Evolutionary conservation across 2,888 invertebrate genomes (phyloP).

Genomic region (Epistrophella euchroma): DNA sequence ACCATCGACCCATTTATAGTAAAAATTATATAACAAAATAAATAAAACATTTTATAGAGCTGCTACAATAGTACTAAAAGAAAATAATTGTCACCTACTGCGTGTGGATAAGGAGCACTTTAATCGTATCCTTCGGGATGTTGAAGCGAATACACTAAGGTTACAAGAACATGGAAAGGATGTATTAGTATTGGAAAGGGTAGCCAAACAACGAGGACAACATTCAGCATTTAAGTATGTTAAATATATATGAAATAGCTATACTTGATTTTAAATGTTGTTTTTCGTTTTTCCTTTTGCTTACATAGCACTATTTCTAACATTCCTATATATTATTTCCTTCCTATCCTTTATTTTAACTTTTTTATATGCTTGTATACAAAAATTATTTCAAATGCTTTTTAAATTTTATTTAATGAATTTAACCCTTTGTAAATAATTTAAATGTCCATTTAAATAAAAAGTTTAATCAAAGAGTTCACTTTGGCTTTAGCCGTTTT

Average conservation of each 20-base stretch:
- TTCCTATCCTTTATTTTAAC: neutral
- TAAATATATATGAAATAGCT: conserved; percentile 17
- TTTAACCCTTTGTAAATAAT: neutral
- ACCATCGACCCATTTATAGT: too few relatives aligned
- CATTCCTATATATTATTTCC: neutral
- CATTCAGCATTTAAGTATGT: conserved; percentile 87
- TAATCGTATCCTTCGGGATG: conserved; percentile 91
- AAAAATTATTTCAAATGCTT: neutral
- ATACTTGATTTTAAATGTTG: conserved; percentile 31
- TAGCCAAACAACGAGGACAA: conserved; percentile 85
- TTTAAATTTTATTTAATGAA: conserved; percentile 14
- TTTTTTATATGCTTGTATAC: neutral
- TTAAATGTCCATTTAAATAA: neutral
- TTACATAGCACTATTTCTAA: neutral
- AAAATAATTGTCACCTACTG: conserved; percentile 93
- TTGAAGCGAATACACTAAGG: conserved; percentile 94
- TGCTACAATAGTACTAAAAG: conserved; percentile 91
- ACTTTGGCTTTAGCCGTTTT: too few relatives aligned
- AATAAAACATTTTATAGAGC: conserved; percentile 85
- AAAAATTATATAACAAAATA: conserved; percentile 22
- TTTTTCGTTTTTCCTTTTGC: conserved; percentile 17
- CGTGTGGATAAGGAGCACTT: conserved; percentile 94
- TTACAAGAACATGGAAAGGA: conserved; percentile 93
- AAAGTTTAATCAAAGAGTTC: neutral
- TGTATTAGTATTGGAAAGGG: conserved; percentile 91